Conservation (phyloP, 2,113 vertebrate genomes). For the Archilochus colubris region DNA sequence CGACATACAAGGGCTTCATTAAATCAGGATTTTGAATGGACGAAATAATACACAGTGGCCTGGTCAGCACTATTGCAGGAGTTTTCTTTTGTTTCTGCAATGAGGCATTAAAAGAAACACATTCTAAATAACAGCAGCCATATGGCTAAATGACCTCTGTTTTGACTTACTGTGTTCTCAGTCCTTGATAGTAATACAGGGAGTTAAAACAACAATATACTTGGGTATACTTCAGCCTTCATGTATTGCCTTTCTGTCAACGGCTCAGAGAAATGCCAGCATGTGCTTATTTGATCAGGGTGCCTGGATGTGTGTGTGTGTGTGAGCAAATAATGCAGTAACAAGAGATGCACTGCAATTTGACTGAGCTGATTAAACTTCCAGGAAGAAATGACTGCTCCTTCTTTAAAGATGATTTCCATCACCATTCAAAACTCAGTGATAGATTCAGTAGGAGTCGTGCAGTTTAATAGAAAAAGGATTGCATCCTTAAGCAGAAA, state of each 20-base stretch:
- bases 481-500: background rate
- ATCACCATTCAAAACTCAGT: background rate
- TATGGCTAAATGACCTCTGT: background rate
- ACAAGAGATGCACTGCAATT: slow-evolving; percentile 33
- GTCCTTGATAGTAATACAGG: background rate
- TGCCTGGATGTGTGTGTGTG: background rate
- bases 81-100: slow-evolving; percentile 16
- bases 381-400: slow-evolving; percentile 1
- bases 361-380: slow-evolving; percentile 32
- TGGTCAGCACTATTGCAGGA: background rate
- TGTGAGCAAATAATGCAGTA: slow-evolving; percentile 46
- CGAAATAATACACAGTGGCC: background rate
- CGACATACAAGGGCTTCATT: background rate
- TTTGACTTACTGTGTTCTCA: background rate
- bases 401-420: background rate
- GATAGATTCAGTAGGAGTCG: background rate
- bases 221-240: background rate
- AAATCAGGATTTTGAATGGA: background rate
- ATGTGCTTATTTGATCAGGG: background rate
- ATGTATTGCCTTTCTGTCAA: background rate
- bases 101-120: background rate
- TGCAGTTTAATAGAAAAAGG: background rate
- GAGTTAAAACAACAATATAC: background rate
- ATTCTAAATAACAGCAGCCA: background rate
- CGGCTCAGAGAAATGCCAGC: background rate